phyloP scores from a whole-genome alignment of 2,797 vertebrate genomes.

The Staurois parvus region DNA sequence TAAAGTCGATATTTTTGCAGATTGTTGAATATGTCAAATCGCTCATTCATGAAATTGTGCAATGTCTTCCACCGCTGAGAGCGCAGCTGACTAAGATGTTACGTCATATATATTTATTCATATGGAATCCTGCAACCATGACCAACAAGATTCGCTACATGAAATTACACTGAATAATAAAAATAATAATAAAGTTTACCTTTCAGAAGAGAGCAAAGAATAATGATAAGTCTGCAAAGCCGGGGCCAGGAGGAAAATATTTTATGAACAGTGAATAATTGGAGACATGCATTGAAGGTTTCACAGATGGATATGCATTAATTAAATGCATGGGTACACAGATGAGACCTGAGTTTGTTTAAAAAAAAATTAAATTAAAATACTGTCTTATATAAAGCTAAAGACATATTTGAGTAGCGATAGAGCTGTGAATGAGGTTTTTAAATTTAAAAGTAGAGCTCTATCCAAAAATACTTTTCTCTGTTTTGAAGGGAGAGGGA shows the following conservation, averaged over 20 bases:
- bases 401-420: background rate
- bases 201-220: background rate
- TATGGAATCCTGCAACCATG: background rate
- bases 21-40: slow-evolving; percentile 45
- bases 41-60: slow-evolving; percentile 54
- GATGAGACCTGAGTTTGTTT: slow-evolving; percentile 10
- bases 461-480: too few species aligned
- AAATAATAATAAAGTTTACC: slow-evolving; percentile 11
- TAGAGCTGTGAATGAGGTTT: background rate
- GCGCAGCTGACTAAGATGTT: slow-evolving; percentile 41
- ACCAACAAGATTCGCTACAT: background rate
- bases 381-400: background rate
- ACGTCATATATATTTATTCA: slow-evolving; percentile 28
- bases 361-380: background rate
- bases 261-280: slow-evolving; percentile 35
- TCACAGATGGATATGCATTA: slow-evolving; percentile 45
- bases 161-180: background rate
- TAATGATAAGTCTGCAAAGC: slow-evolving; percentile 10
- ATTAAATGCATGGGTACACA: slow-evolving; percentile 41
- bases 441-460: background rate
- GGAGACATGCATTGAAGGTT: background rate
- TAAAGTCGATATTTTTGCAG: slow-evolving; percentile 37
- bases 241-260: slow-evolving; percentile 19
- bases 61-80: slow-evolving; percentile 26
- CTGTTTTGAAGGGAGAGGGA: too few species aligned